These are phyloP conservation scores for Troides aeacus DNA, from an alignment of 2,888 invertebrate species.

Conservation along the genomic window DNA sequence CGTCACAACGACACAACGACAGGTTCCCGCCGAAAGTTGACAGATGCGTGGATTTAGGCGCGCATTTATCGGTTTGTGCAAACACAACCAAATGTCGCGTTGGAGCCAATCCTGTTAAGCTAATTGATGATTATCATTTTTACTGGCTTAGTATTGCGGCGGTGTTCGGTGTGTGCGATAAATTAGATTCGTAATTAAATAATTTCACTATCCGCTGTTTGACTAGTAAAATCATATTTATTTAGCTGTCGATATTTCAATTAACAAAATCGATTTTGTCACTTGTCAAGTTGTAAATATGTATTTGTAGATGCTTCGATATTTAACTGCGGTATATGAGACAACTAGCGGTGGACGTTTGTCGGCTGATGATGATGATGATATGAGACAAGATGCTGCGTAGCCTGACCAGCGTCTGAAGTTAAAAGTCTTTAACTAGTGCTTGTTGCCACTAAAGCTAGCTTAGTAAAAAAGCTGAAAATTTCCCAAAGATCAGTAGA, in stretches of 20 bases:
- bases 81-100: slow-evolving; percentile 73
- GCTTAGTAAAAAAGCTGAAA: no score
- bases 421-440: no score
- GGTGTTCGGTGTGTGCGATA: slow-evolving; percentile 44
- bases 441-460: no score
- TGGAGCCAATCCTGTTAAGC: slow-evolving; percentile 45
- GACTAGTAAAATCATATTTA: slow-evolving; percentile 20
- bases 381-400: no score
- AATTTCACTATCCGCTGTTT: slow-evolving; percentile 35
- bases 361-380: no score
- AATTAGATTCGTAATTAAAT: slow-evolving; percentile 41
- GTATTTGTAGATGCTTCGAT: no score
- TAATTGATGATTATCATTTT: slow-evolving; percentile 77
- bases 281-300: neutral
- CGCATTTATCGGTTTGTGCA: slow-evolving; percentile 64
- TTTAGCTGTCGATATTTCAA: slow-evolving; percentile 8
- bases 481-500: no score
- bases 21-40: slow-evolving; percentile 48
- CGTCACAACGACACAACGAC: slow-evolving; percentile 35
- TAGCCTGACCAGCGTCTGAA: no score
- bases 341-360: no score
- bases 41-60: slow-evolving; percentile 58
- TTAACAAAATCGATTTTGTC: slow-evolving; percentile 1
- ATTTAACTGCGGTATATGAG: no score
- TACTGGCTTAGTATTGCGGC: slow-evolving; percentile 58